Evolutionary conservation across 1,140 invertebrate genomes (phyloP).

Genomic region (Drosophila tristis): DNA sequence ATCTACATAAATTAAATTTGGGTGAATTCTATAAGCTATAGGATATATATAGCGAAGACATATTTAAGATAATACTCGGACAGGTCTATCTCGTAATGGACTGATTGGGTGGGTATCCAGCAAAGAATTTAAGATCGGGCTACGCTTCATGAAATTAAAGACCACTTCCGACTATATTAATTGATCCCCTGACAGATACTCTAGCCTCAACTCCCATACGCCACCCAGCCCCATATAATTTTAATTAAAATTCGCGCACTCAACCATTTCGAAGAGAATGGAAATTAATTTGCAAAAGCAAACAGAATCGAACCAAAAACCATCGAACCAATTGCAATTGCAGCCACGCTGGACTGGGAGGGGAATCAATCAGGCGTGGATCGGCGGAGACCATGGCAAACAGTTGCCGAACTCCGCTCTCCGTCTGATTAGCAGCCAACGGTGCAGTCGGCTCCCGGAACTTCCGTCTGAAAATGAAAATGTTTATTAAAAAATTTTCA

Average conservation of each 20-base stretch:
- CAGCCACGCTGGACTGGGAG: conserved; percentile 31
- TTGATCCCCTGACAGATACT: too few relatives aligned
- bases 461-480: conserved; percentile 76
- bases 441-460: conserved; percentile 36
- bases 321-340: conserved; percentile 39
- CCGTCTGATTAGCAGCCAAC: conserved; percentile 60
- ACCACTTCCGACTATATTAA: neutral
- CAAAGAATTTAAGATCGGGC: too few relatives aligned
- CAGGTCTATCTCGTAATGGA: too few relatives aligned
- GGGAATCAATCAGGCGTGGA: conserved; percentile 75
- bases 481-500: conserved; percentile 81
- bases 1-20: too few relatives aligned
- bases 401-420: conserved; percentile 24
- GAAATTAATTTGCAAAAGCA: conserved; percentile 67
- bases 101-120: too few relatives aligned
- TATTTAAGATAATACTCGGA: too few relatives aligned
- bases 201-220: too few relatives aligned
- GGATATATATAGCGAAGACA: too few relatives aligned
- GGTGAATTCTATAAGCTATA: too few relatives aligned
- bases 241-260: conserved; percentile 70
- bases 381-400: conserved; percentile 34
- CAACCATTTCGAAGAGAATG: conserved; percentile 61
- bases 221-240: conserved; percentile 17
- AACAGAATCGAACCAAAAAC: conserved; percentile 47
- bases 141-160: neutral